Percentiles rank a stretch among this genome's conserved stretches.
These are phyloP conservation scores for Eueremaeus valkanovi DNA, from an alignment of 2,888 invertebrate species.

Conservation along the genomic window DNA sequence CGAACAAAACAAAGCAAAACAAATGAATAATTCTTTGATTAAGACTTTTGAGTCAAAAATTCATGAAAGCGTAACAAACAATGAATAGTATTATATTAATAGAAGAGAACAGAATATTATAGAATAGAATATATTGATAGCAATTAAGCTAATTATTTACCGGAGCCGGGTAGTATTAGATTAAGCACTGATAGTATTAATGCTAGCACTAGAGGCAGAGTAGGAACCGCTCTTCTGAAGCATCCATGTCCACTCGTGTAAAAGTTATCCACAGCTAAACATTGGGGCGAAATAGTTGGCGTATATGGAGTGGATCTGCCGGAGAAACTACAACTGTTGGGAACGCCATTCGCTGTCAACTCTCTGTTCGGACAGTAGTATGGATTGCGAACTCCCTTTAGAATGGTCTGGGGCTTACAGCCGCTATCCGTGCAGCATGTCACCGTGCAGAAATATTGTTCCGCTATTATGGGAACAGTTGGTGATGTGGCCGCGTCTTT, in stretches of 20 bases:
- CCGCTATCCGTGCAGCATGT: conserved; percentile 37
- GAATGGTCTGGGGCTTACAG: conserved; percentile 27
- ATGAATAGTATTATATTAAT: no score
- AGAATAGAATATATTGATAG: background rate
- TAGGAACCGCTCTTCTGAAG: conserved; percentile 54
- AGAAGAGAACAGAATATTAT: no score
- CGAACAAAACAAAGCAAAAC: no score
- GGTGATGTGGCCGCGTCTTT: conserved; percentile 40
- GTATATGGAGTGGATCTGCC: background rate
- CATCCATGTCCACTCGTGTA: conserved; percentile 43
- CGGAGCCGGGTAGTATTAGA: conserved; percentile 51
- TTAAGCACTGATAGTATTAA: conserved; percentile 51
- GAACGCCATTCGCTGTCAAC: conserved; percentile 11
- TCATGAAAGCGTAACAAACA: no score
- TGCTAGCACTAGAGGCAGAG: conserved; percentile 55
- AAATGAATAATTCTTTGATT: no score
- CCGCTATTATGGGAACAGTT: conserved; percentile 3
- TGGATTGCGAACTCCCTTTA: conserved; percentile 17
- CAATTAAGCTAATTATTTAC: conserved; percentile 45
- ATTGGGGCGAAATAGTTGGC: conserved; percentile 5
- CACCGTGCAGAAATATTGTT: conserved; percentile 38
- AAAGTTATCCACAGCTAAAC: background rate
- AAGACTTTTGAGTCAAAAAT: no score
- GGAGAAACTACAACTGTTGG: conserved; percentile 8
- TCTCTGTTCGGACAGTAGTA: conserved; percentile 30